Percentiles rank a stretch among this genome's conserved stretches.
Evolutionary conservation across 2,888 invertebrate genomes (phyloP).

Genomic region (Spicauda simplicius): DNA sequence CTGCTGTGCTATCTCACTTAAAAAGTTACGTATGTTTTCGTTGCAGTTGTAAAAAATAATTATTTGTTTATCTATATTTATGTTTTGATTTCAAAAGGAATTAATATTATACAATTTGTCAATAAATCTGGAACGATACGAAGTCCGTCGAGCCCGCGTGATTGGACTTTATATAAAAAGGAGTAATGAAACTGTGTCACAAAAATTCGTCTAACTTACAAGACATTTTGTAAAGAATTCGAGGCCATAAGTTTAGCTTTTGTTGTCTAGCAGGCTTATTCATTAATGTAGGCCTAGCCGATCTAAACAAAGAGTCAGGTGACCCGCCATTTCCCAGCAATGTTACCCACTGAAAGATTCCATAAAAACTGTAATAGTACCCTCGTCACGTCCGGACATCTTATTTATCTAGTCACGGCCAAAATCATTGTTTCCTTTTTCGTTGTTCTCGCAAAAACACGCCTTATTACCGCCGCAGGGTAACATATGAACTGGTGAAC

Average conservation of each 20-base stretch:
- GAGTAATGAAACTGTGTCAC: no score
- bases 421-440: conserved; percentile 81
- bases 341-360: conserved; percentile 66
- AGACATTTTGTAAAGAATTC: background rate
- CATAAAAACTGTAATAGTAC: conserved; percentile 79
- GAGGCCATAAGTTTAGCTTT: background rate
- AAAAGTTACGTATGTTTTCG: no score
- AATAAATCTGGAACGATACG: no score
- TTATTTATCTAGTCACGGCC: conserved; percentile 82
- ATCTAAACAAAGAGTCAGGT: conserved; percentile 75
- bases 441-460: conserved; percentile 70
- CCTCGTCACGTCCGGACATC: conserved; percentile 80
- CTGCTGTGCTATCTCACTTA: no score
- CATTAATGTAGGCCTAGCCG: conserved; percentile 66
- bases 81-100: no score
- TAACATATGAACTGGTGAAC: conserved; percentile 75
- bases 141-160: no score
- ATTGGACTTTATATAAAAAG: no score
- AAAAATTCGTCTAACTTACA: background rate
- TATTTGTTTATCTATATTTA: no score
- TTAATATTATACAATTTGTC: no score
- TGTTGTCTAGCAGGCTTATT: conserved; percentile 2
- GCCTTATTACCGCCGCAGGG: conserved; percentile 71
- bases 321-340: conserved; percentile 48
- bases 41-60: no score